Base-by-base conservation (phyloP, 1,140 invertebrate species). In the Hycleus cichorii region DNA sequence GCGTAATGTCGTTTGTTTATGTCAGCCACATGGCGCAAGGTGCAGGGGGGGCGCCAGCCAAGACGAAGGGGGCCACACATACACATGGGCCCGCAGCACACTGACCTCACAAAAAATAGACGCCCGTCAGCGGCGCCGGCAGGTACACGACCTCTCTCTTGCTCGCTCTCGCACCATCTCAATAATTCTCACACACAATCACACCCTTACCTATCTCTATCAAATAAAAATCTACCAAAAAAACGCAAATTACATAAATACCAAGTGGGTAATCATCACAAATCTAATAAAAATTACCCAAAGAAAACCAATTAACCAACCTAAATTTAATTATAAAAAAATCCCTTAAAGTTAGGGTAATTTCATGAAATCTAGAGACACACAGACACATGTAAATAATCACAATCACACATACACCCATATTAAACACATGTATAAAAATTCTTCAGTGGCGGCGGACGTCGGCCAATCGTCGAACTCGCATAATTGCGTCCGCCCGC, bases 1-100 rank as follows among this genome's bases (percentile, higher is more conserved):
- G 69, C 68, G 67, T 70, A 70, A 70, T 67, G 69, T 67, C 67
- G 66, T 72, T 72, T 72, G 70, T 72, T 72, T 70, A 70, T 72
- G 64, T 70, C 65, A 60, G 67, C 67, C 70, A 72, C 70, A 72
- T 72, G 70, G 70, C 65, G 69, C 68, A 69, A 69, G 68, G 69
- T 69, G 69, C 69, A 62, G 63, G 58, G 63, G 58, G 64, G 59
- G 59, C 59, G 61, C 57, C 57, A 55, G 49, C 26, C 53, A 53
- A 51, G 40, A 47, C 52, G 57, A 40, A 44, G 62, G 54, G 50
- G 50, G 49, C 54, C 56, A 56, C 53, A 57, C 56, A 56, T 54
- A 56, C 53, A 57, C 56, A 56, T 54, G 60, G 63, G 32, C 39
- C 38, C 32, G 5, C 24, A 43, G 49, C 47, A 49, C 47, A 48